A percentile compares a stretch with the other conserved stretches of the same genome.
Evolutionary conservation across 2,113 vertebrate genomes (phyloP).

Genomic region (Noctilio leporinus): DNA sequence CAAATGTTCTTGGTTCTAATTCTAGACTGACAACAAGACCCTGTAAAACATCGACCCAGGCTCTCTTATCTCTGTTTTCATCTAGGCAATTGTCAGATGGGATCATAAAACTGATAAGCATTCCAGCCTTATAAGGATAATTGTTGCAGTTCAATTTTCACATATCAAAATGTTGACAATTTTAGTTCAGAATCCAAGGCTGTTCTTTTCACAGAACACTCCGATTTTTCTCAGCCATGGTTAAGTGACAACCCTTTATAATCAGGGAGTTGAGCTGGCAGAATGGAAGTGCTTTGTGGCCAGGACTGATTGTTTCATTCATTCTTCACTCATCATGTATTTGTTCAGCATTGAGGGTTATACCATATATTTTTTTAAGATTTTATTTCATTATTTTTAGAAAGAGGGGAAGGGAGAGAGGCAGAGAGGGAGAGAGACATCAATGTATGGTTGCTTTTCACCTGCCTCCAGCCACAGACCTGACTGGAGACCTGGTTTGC

Average conservation of each 20-base stretch:
- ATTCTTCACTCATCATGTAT: neutral
- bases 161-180: neutral
- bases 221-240: slow-evolving; percentile 71
- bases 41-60: neutral
- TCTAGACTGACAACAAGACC: neutral
- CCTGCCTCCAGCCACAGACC: no score
- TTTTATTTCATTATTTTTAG: no score
- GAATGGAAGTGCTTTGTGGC: slow-evolving; percentile 66
- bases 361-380: no score
- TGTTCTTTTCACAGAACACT: slow-evolving; percentile 69
- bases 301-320: neutral
- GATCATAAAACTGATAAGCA: neutral
- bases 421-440: no score
- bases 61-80: neutral
- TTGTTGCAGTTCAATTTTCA: neutral
- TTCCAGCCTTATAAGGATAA: neutral
- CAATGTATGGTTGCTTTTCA: no score
- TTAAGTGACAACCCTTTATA: slow-evolving; percentile 75
- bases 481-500: no score
- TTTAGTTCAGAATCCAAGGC: slow-evolving; percentile 4
- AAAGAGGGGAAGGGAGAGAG: no score
- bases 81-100: neutral
- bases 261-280: slow-evolving; percentile 73
- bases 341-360: neutral
- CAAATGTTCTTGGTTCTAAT: slow-evolving; percentile 3